A percentile compares a stretch with the other conserved stretches of the same genome.
These are phyloP conservation scores for Microctenopoma steveboyesi DNA, from an alignment of 2,797 vertebrate species.

Conservation along the genomic window DNA sequence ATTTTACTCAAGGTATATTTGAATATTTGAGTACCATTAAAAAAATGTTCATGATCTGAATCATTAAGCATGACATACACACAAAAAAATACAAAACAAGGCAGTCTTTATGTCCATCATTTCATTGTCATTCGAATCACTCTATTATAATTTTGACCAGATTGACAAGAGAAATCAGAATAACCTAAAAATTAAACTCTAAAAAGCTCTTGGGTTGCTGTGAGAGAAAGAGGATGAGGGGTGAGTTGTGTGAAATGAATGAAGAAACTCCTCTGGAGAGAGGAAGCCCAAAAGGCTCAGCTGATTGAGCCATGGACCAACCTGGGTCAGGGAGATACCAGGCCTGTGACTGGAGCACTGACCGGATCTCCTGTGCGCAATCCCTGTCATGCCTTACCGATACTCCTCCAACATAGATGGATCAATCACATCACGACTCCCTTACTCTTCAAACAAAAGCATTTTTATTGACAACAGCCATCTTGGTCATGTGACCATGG, in stretches of 20 bases:
- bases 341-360: conserved; percentile 46
- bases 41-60: no score
- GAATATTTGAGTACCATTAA: no score
- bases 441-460: conserved; percentile 76
- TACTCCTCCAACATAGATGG: conserved; percentile 66
- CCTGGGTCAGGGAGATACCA: conserved; percentile 49
- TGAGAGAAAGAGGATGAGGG: conserved; percentile 43
- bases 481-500: conserved; percentile 69
- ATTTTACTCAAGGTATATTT: no score
- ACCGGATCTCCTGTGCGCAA: conserved; percentile 50
- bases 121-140: conserved; percentile 23
- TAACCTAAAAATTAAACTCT: conserved; percentile 36
- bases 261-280: conserved; percentile 30
- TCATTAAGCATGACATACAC: no score
- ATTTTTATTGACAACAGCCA: conserved; percentile 67
- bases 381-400: conserved; percentile 67
- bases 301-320: conserved; percentile 38
- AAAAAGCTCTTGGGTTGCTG: conserved; percentile 44
- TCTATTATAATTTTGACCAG: conserved; percentile 31
- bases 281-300: conserved; percentile 41
- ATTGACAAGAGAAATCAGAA: conserved; percentile 34
- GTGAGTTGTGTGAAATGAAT: conserved; percentile 55
- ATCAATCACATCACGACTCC: conserved; percentile 71
- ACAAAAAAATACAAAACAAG: no score
- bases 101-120: conserved; percentile 19